Evolutionary conservation across 2,113 vertebrate species (phyloP), one percentile per base, ranked within the genome.

Genomic region (Pseudorectes ferrugineus): DNA sequence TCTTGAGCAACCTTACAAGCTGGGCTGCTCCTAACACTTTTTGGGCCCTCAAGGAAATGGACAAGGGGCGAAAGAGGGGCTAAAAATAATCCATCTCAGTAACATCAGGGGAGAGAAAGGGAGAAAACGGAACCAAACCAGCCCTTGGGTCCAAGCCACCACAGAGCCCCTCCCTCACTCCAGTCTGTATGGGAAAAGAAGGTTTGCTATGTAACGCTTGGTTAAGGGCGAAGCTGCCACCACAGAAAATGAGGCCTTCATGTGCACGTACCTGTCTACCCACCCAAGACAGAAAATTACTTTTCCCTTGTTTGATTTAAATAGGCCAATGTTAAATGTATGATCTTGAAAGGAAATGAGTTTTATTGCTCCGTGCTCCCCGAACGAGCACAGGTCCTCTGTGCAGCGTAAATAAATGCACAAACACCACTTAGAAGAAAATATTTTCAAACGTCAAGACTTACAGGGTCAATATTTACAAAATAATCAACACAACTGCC

Each of bases 231-330:
- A 73, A 57, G 58, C 58, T 76, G 36, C 8, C 31, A 33, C n/a
- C 3, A 35, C 0, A 14, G 8, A 67, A 57, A 5, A 4, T 0
- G 0, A 83, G 40, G 7, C 5, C 20, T 76, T 52, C 1, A 0
- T 35, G 48, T 5, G 2, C 54, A 71, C 4, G 2, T 21, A 71
- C 4, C 12, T 1, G 0, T 19, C 36, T 38, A 26, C 31, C 24
- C 62, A 38, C 3, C 1, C 38, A 38, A 62, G 66, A 70, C 23
- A 71, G n/a, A 87, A 92, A 75, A 76, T 17, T 28, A 38, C 10
- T 35, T 18, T 67, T 73, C 28, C 11, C 29, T 6, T 42, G 11
- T 26, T 38, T 70, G n/a, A 90, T 52, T 85, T 80, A 43, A 73
- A 52, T 12, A 62, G 35, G 16, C 4, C 14, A 31, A 10, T 35